Evolutionary conservation across 92 coral and sea anemone species (phyloP), one percentile per base, ranked within the genome.

Genomic region (Palythoa grandiflora): DNA sequence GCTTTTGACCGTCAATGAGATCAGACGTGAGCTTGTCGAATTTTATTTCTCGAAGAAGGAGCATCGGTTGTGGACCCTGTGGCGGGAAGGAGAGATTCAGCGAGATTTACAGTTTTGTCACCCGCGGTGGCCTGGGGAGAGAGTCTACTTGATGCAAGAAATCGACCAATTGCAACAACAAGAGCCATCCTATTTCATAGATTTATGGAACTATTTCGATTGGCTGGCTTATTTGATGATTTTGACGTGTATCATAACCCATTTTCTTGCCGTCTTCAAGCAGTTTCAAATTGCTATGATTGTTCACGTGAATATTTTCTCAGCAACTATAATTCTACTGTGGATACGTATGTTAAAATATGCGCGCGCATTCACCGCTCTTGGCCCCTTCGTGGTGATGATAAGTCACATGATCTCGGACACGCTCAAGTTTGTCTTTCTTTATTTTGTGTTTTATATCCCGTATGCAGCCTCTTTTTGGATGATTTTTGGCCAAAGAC

Each of bases 41-140:
- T 93, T 87, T 75, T 95, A 88, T 40, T 89, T 92, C 68, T 95
- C 98, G 1, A 96, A 93, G 84, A 92, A 94, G 50, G 99, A 96
- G 50, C 95, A 93, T 84, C 87, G 93, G 17, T 79, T 89, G 20
- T 96, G 99, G 99, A 90, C 89, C 47, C 90, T 90, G 75, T 96
- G 99, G 99, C 91, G 96, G 73, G 98, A 95, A 78, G 78, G 83
- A 3, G 96, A 96, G 39, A 90, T 96, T 19, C 90, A 94, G 36
- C 78, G 95, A 76, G 99, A 96, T 21, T 73, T 96, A 66, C 97
- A 90, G 84, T 89, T 75, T 91, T 96, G 99, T 72, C 99, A 96
- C 84, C 99, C 99, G 85, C 87, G 99, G 36, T 96, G 99, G 99
- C 99, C 99, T 76, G 99, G 98, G 74, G 99, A 96, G 89, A 93